A percentile compares a stretch with the other conserved stretches of the same genome.
phyloP scores from a whole-genome alignment of 2,113 vertebrate genomes.

The Sorex fumeus region DNA sequence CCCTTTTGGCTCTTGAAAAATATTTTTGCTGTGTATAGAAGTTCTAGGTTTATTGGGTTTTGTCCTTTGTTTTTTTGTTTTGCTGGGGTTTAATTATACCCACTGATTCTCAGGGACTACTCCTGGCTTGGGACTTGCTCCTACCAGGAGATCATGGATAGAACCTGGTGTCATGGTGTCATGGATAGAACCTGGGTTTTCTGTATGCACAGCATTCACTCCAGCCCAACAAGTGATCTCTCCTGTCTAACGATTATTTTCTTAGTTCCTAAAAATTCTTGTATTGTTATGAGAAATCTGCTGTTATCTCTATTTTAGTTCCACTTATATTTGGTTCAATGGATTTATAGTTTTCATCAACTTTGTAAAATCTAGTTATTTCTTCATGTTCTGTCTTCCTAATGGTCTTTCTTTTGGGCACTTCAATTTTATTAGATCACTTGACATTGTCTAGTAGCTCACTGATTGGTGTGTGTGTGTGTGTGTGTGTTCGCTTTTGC shows the following conservation, averaged over 20 bases:
- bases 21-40: neutral
- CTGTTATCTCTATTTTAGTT: conserved; percentile 18
- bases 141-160: too few relatives aligned
- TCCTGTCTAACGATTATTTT: neutral
- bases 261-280: neutral
- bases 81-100: too few relatives aligned
- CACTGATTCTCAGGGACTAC: too few relatives aligned
- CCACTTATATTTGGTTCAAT: too few relatives aligned
- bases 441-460: conserved; percentile 13
- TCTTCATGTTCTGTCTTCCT: neutral
- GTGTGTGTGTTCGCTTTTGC: too few relatives aligned
- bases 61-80: too few relatives aligned
- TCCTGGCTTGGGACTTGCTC: too few relatives aligned
- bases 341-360: neutral
- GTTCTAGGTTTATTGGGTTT: neutral
- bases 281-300: neutral
- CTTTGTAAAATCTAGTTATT: neutral
- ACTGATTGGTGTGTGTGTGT: neutral
- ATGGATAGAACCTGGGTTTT: too few relatives aligned
- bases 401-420: neutral
- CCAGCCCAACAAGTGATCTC: neutral
- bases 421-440: neutral
- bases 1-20: neutral
- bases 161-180: too few relatives aligned
- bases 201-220: too few relatives aligned